Evolutionary conservation across 2,888 invertebrate genomes (phyloP).

Genomic region (Venusia cambrica): DNA sequence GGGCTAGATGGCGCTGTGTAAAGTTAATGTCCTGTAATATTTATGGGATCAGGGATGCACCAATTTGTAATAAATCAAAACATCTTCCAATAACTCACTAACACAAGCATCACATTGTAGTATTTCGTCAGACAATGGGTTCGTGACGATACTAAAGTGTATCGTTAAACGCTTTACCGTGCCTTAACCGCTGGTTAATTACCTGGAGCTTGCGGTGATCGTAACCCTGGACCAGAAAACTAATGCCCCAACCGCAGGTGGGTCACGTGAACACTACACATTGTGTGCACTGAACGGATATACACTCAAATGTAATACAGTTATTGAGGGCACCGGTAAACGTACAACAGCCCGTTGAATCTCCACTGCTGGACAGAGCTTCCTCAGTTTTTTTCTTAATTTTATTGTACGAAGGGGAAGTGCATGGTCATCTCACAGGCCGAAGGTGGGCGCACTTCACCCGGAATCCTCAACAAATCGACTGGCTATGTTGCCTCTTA

Average conservation of each 20-base stretch:
- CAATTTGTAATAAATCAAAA: constrained; percentile 17
- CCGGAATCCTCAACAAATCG: too few species aligned
- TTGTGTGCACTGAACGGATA: constrained; percentile 20
- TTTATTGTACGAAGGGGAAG: too few species aligned
- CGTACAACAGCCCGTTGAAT: too few species aligned
- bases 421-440: too few species aligned
- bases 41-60: constrained; percentile 5
- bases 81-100: constrained; percentile 23
- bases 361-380: too few species aligned
- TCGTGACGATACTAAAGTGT: constrained; percentile 52
- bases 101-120: constrained; percentile 48
- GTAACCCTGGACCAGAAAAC: constrained; percentile 63
- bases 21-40: too few species aligned
- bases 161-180: constrained; percentile 52
- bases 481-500: too few species aligned
- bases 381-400: too few species aligned
- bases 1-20: too few species aligned
- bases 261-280: constrained; percentile 48
- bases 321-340: too few species aligned
- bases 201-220: constrained; percentile 54
- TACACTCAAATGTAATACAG: background rate
- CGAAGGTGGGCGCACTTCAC: too few species aligned
- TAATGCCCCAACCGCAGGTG: constrained; percentile 69
- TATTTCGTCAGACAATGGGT: constrained; percentile 54
- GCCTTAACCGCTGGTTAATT: constrained; percentile 68